Evolutionary conservation across 2,113 vertebrate genomes (phyloP).

Genomic region (Stegastes partitus): DNA sequence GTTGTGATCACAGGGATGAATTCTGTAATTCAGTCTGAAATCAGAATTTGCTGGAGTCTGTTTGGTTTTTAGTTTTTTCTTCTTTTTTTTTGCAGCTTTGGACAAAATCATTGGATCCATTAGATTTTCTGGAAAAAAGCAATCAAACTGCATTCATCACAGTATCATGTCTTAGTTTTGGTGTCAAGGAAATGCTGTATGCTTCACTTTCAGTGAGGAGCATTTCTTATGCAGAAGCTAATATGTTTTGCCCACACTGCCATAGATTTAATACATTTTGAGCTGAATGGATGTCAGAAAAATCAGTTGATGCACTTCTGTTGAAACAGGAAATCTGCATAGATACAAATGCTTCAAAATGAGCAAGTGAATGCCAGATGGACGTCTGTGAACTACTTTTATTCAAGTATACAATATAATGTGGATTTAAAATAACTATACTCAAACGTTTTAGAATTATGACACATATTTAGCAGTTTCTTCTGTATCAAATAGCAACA

Average conservation of each 20-base stretch:
- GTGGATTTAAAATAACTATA: too few relatives aligned
- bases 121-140: constrained; percentile 45
- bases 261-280: constrained; percentile 21
- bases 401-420: too few relatives aligned
- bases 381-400: too few relatives aligned
- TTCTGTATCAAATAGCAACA: too few relatives aligned
- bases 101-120: constrained; percentile 43
- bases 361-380: too few relatives aligned
- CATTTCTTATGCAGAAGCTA: constrained; percentile 17
- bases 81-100: constrained; percentile 6
- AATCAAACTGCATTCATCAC: constrained; percentile 60
- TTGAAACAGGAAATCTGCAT: constrained; percentile 2
- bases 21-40: constrained; percentile 30
- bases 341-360: constrained; percentile 4
- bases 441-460: too few relatives aligned
- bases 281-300: constrained; percentile 10
- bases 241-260: constrained; percentile 31
- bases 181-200: constrained; percentile 13
- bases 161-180: constrained; percentile 48
- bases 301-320: background rate
- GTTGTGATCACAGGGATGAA: constrained; percentile 45
- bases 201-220: constrained; percentile 12
- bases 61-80: background rate
- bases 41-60: constrained; percentile 7
- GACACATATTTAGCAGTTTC: too few relatives aligned